Evolutionary conservation across 2,797 vertebrate genomes (phyloP), one percentile per base, ranked within the genome.

Genomic region (Microctenopoma stevenorrisi): DNA sequence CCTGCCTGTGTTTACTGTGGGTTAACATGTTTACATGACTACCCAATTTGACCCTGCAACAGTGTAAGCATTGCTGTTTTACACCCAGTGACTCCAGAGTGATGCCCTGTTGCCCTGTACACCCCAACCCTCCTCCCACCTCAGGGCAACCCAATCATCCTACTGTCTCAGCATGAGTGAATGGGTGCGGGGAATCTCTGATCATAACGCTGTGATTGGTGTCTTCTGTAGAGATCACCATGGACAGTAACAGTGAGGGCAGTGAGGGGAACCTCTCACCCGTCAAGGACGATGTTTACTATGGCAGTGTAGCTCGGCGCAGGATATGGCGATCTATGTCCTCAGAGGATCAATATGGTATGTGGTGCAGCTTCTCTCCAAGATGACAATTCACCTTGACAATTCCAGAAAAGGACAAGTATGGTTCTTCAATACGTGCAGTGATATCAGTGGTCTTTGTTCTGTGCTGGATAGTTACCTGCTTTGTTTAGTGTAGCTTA

Each of bases 191-290:
- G 88, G 84, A 13, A 79, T 89, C 84, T 91, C 82, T 93, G 92
- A 91, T 87, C 82, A 80, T 92, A 90, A 87, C 69, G 67, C 51
- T 88, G 89, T 94, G 90, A 91, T 95, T 95, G 94, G 94, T 95
- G 92, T 95, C 91, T 93, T 95, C 94, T 95, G 64, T 96, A 96
- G 96, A 97, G 94, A 95, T 96, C 94, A 96, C 96, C 94, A 93
- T 96, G 95, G 96, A 97, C 93, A 96, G 96, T 96, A 96, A 95
- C 96, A 96, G 96, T 96, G 96, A 95, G 94, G 96, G 95, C 93
- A 95, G 95, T 95, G 96, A 96, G 94, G 95, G 95, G 92, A 94
- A 95, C 94, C 93, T 95, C 93, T 96, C 96, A 90, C 95, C 95
- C 84, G 88, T 92, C 92, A 94, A 95, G 95, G 95, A 96, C 84